phyloP scores from a whole-genome alignment of 2,113 vertebrate species.

The Epinephelus fuscoguttatus region DNA sequence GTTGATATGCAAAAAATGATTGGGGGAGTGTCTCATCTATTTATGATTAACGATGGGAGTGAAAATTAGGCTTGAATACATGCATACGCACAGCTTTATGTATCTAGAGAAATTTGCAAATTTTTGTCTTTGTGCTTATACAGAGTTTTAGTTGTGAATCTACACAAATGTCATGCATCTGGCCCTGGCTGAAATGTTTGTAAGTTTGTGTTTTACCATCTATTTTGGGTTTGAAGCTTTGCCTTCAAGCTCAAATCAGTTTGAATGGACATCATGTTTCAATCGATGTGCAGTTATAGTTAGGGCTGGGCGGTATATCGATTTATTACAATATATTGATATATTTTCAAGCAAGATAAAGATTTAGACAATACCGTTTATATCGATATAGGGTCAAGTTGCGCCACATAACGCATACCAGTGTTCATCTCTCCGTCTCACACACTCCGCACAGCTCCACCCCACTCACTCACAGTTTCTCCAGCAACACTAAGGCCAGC shows the following conservation, averaged over 20 bases:
- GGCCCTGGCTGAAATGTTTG: not conserved
- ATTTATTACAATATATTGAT: no score
- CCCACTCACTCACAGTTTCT: no score
- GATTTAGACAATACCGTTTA: no score
- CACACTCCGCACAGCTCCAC: no score
- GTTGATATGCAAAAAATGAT: not conserved
- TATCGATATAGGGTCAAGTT: no score
- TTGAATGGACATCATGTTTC: not conserved
- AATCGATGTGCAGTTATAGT: not conserved
- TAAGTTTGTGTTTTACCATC: not conserved
- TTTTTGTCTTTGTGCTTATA: no score
- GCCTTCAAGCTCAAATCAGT: not conserved
- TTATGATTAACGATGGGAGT: not conserved
- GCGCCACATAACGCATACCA: no score
- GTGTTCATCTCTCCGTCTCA: no score
- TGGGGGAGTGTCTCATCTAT: not conserved
- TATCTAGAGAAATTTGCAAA: not conserved
- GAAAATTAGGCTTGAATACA: not conserved
- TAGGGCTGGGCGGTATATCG: no score
- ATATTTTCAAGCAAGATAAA: no score
- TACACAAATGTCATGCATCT: not conserved
- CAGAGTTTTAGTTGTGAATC: not conserved
- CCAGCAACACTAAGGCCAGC: no score
- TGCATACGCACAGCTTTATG: not conserved
- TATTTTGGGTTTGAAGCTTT: not conserved